Conservation (phyloP, 2,113 vertebrate species). For the Echinops telfairi region DNA sequence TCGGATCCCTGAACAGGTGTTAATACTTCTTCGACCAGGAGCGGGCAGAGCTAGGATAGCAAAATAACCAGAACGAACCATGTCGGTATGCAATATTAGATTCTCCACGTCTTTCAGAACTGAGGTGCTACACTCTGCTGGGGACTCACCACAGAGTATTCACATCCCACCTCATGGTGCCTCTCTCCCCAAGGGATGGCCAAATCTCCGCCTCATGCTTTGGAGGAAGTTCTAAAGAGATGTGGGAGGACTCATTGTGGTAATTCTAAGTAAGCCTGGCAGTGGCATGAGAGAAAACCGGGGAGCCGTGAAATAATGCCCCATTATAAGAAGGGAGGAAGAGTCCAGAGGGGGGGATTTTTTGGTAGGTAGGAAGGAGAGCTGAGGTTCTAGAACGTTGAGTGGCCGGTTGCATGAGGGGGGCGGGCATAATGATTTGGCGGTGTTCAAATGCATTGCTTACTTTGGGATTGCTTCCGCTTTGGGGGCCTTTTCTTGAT, state of each 20-base stretch:
- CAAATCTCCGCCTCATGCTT: too few species aligned
- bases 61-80: neutral
- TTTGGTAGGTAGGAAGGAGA: neutral
- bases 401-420: neutral
- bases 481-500: neutral
- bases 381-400: neutral
- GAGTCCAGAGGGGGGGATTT: neutral
- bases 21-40: neutral
- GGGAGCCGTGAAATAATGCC: neutral
- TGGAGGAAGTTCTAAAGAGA: neutral
- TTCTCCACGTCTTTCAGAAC: neutral
- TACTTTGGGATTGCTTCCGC: neutral
- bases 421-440: neutral
- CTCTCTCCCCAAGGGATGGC: neutral
- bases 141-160: neutral
- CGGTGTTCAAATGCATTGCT: neutral
- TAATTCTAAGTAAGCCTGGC: neutral
- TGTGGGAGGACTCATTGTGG: neutral
- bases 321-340: neutral
- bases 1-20: constrained; percentile 4
- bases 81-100: neutral
- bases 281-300: neutral
- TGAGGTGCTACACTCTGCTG: neutral
- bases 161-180: neutral
- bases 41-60: neutral